Evolutionary conservation across 2,888 invertebrate species (phyloP), one percentile per base, ranked within the genome.

Genomic region (Dasysyrphus tricinctus): DNA sequence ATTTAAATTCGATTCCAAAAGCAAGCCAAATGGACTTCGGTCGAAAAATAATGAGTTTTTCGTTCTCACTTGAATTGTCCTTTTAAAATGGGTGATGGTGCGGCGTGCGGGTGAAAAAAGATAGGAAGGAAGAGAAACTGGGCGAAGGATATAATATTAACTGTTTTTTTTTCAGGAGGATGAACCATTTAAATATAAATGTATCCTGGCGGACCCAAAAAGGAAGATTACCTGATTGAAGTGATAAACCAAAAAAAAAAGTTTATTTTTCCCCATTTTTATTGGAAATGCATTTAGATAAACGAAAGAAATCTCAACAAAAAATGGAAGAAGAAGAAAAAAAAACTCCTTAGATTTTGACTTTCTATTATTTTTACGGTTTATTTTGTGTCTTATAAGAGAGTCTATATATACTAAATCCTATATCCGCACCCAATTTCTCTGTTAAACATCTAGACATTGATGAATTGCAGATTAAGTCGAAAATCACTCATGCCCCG

Each of bases 381-480:
- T 72, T 70, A 32, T 61, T n/a, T 29, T 76, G 24, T 77, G 14
- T 61, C 24, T 37, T 34, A 16, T 37, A 34, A 19, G 11, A 19
- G 11, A 56, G 37, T 37, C 19, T 4, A 39, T 32, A 37, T 49
- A n/a, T 47, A 47, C 24, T 24, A 2, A 2, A 24, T 24, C 24
- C 24, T 39, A 37, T 73, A 67, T 49, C 61, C 82, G 24, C 24
- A 86, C 67, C 86, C 82, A 72, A 79, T 78, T 54, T 59, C 49
- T 67, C 86, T 75, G 86, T 88, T 88, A 88, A 67, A 85, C 61
- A 88, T 88, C 88, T 88, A 83, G 92, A 92, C 92, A 92, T 91
- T 92, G 92, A 92, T 92, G 92, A 91, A 92, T 92, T 92, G 91
- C 91, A 90, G 91, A 91, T 92, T 92, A 92, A 91, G 91, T 91